Base-by-base conservation (phyloP, 2,888 invertebrate species). In the Dryococelus australis region DNA sequence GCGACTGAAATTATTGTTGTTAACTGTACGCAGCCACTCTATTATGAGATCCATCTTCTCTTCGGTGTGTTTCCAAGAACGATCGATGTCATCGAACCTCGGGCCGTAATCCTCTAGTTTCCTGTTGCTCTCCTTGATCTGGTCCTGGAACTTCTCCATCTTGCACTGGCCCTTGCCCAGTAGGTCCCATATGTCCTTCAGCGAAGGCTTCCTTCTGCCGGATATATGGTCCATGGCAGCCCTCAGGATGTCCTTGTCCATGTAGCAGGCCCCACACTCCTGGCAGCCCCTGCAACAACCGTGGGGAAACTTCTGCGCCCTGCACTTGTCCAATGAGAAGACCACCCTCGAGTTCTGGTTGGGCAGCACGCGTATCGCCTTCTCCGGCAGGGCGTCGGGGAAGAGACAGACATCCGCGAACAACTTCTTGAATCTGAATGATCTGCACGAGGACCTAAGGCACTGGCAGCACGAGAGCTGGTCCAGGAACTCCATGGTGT, bases 351-450 rank as follows among this genome's bases (percentile, higher is more conserved):
- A 90, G n/a, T 89, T 90, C 85, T 91, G 94, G 91, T 96, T 96
- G 0, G 96, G 96, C 90, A 95, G 94, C n/a, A 97, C 94, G 51
- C 93, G 93, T 86, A 96, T 94, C 90, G 94, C 94, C 86, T 94
- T 95, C 89, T 94, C 94, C 0, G 94, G 94, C 89, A 96, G 92
- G 91, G 94, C 95, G 89, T 94, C 93, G 0, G 96, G 95, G 90
- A 97, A 96, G 78, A 97, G 91, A 90, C 95, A 95, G 88, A 96
- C 94, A 86, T 94, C 92, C 85, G 28, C 28, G 8, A 47, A 35
- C 28, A 85, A n/a, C 43, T 43, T n/a, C n/a, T 27, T 43, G 24
- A 85, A 47, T 20, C 65, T 27, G 28, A 78, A 79, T 43, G 12
- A 47, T 5, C 43, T 35, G 28, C 43, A 83, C 0, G 94, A 94